These are phyloP conservation scores for Dysdera silvatica DNA, from an alignment of 1,140 invertebrate genomes.

Conservation along the genomic window DNA sequence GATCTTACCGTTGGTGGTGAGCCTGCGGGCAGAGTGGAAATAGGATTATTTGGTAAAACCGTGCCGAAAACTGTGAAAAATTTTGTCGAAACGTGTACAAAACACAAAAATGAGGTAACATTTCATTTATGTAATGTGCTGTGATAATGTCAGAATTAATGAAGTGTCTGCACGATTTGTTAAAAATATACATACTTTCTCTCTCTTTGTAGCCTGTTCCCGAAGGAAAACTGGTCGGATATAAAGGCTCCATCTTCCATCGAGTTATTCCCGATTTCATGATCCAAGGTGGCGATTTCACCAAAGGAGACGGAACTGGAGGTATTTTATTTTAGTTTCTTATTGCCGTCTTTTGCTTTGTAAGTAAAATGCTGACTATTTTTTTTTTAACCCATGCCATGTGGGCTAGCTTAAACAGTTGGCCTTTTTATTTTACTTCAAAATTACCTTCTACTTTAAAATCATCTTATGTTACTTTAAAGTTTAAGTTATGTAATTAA, in stretches of 20 bases:
- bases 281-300: slow-evolving; percentile 82
- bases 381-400: no score
- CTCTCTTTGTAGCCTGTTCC: background rate
- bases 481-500: no score
- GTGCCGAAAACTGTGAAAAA: slow-evolving; percentile 90
- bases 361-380: no score
- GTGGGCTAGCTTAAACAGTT: no score
- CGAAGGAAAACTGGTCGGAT: slow-evolving; percentile 31
- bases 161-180: background rate
- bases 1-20: slow-evolving; percentile 77
- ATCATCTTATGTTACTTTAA: no score
- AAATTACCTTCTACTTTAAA: no score
- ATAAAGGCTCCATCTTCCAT: slow-evolving; percentile 70
- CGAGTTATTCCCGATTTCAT: slow-evolving; percentile 79
- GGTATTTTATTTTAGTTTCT: slow-evolving; percentile 53
- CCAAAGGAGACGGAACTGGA: slow-evolving; percentile 70
- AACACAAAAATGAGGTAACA: slow-evolving; percentile 59
- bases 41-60: slow-evolving; percentile 87
- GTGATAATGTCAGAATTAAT: background rate
- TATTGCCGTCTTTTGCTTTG: no score
- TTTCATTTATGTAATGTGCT: background rate
- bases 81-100: slow-evolving; percentile 68
- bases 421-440: no score
- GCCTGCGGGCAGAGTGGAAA: slow-evolving; percentile 67
- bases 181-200: background rate